Evolutionary conservation across 2,113 vertebrate genomes (phyloP).

Genomic region (Nesoenas mayeri): DNA sequence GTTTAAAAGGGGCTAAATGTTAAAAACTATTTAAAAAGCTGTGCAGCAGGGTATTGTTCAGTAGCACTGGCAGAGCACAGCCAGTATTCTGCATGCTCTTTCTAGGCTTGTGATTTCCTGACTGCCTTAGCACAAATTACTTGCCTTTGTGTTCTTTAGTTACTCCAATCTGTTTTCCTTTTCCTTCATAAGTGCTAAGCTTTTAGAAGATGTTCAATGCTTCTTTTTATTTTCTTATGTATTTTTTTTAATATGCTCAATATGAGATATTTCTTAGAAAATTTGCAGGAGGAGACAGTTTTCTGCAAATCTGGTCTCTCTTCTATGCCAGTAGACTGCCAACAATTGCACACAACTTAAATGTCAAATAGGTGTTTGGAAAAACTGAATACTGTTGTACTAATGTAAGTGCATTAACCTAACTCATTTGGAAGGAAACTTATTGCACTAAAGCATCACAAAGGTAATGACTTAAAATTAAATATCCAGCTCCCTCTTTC

Average conservation of each 20-base stretch:
- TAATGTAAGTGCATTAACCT: not conserved
- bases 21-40: conserved; percentile 30
- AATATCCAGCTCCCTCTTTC: not conserved
- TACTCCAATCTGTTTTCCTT: conserved; percentile 5
- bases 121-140: not conserved
- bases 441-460: not conserved
- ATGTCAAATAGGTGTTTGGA: not conserved
- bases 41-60: conserved; percentile 41
- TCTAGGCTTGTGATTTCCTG: conserved; percentile 50
- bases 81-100: conserved; percentile 25
- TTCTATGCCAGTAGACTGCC: not conserved
- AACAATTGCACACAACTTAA: not conserved
- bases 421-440: not conserved
- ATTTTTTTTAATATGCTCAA: not conserved
- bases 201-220: not conserved
- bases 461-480: not conserved
- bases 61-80: conserved; percentile 35
- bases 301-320: conserved; percentile 1
- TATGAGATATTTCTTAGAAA: not conserved
- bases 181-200: not conserved
- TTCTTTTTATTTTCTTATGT: not conserved
- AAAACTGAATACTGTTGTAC: not conserved
- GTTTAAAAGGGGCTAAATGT: conserved; percentile 35
- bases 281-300: not conserved
- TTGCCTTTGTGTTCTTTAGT: conserved; percentile 23